These are phyloP conservation scores for Hesperia comma DNA, from an alignment of 2,888 invertebrate species.

Conservation along the genomic window DNA sequence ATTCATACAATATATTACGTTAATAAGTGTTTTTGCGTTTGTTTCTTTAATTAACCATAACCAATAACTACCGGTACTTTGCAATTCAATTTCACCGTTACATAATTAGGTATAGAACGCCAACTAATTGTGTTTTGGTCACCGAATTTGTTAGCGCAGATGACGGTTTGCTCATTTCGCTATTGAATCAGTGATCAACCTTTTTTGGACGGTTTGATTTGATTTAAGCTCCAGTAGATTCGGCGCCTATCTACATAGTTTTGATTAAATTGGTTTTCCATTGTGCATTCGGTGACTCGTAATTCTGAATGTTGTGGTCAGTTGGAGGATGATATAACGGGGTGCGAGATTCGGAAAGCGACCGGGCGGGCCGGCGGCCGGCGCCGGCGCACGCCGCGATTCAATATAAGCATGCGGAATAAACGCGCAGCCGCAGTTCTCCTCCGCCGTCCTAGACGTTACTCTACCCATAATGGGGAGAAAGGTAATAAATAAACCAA, in stretches of 20 bases:
- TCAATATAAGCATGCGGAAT: slow-evolving; percentile 66
- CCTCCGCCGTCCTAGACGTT: slow-evolving; percentile 62
- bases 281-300: slow-evolving; percentile 40
- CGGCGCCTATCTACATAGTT: slow-evolving; percentile 14
- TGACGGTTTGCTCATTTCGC: background rate
- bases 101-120: slow-evolving; percentile 2
- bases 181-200: slow-evolving; percentile 8
- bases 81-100: slow-evolving; percentile 26
- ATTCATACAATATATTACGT: too few relatives aligned
- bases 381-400: slow-evolving; percentile 39
- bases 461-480: slow-evolving; percentile 69
- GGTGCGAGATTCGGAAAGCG: slow-evolving; percentile 45
- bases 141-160: background rate
- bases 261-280: slow-evolving; percentile 39
- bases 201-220: slow-evolving; percentile 22
- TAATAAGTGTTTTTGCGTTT: slow-evolving; percentile 1
- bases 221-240: background rate
- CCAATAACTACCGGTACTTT: slow-evolving; percentile 24
- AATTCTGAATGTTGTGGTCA: slow-evolving; percentile 5
- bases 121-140: slow-evolving; percentile 11
- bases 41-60: slow-evolving; percentile 28
- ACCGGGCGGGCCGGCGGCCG: slow-evolving; percentile 17
- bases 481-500: slow-evolving; percentile 59
- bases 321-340: slow-evolving; percentile 58
- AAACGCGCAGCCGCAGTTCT: slow-evolving; percentile 66